These are phyloP conservation scores for Spialia ferax DNA, from an alignment of 2,888 invertebrate species.

Conservation along the genomic window DNA sequence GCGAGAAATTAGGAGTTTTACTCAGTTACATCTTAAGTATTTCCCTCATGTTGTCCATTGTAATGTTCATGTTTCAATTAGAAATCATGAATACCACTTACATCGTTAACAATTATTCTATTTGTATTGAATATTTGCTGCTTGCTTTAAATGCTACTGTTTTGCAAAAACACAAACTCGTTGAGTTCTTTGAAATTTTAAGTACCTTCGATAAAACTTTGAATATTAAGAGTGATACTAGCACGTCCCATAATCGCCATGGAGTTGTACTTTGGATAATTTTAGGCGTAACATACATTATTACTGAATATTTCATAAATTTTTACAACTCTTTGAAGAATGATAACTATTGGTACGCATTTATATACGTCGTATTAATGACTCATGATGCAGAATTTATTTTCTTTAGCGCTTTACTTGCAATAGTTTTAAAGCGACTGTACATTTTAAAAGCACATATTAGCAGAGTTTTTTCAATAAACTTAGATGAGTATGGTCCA, in stretches of 20 bases:
- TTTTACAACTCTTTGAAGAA: neutral
- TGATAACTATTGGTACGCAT: neutral
- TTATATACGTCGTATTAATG: slow-evolving; percentile 52
- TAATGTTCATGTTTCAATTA: neutral
- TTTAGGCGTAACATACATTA: slow-evolving; percentile 48
- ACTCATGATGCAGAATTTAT: slow-evolving; percentile 65
- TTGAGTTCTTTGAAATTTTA: slow-evolving; percentile 56
- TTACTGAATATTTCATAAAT: slow-evolving; percentile 51
- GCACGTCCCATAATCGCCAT: slow-evolving; percentile 48
- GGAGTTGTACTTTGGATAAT: slow-evolving; percentile 49
- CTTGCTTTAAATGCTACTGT: slow-evolving; percentile 54
- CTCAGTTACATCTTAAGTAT: neutral
- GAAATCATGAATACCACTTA: slow-evolving; percentile 48
- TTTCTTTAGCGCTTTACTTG: slow-evolving; percentile 58
- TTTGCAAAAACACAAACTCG: slow-evolving; percentile 53
- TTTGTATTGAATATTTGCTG: slow-evolving; percentile 55
- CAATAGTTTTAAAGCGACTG: slow-evolving; percentile 59
- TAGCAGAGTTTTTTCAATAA: slow-evolving; percentile 52
- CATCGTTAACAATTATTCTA: slow-evolving; percentile 54
- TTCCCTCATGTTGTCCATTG: neutral
- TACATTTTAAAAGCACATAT: slow-evolving; percentile 64
- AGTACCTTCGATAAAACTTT: slow-evolving; percentile 60
- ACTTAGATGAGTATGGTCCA: slow-evolving; percentile 4
- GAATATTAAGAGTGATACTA: slow-evolving; percentile 57
- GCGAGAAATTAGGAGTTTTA: neutral